Percentiles rank a stretch among this genome's conserved stretches.
Conservation (phyloP, 2,797 vertebrate species). For the Melanotaenia maccullochi region DNA sequence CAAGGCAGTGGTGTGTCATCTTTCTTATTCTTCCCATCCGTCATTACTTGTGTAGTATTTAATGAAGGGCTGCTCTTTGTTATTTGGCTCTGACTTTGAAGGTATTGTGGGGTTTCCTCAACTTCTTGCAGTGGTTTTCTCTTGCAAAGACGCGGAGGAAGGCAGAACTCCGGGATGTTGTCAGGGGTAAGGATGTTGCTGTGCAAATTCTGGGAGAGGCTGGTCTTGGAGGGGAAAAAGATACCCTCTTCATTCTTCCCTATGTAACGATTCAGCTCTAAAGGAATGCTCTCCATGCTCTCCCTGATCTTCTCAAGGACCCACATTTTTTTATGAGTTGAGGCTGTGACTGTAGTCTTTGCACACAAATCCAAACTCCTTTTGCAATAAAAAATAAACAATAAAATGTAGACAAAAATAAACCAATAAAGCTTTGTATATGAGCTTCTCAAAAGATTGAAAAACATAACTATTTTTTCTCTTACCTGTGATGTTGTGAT, state of each 20-base stretch:
- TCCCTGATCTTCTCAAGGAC: slow-evolving; percentile 73
- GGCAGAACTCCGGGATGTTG: slow-evolving; percentile 81
- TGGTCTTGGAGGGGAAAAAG: slow-evolving; percentile 48
- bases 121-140: slow-evolving; percentile 33
- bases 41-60: not conserved
- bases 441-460: not conserved
- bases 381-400: slow-evolving; percentile 11
- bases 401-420: slow-evolving; percentile 3
- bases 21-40: slow-evolving; percentile 38
- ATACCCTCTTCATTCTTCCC: slow-evolving; percentile 51
- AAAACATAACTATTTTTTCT: slow-evolving; percentile 9
- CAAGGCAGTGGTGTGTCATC: slow-evolving; percentile 16
- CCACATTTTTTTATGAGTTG: slow-evolving; percentile 68
- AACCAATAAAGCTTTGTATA: not conserved
- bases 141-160: slow-evolving; percentile 75
- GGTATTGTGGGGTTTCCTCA: slow-evolving; percentile 25
- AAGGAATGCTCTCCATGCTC: slow-evolving; percentile 69
- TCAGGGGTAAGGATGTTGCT: slow-evolving; percentile 81
- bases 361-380: not conserved
- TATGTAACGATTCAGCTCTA: slow-evolving; percentile 63
- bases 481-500: slow-evolving; percentile 51
- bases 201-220: slow-evolving; percentile 67
- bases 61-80: slow-evolving; percentile 10
- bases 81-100: slow-evolving; percentile 14
- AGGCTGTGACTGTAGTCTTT: slow-evolving; percentile 2